Base-by-base conservation (phyloP, 2,113 vertebrate genomes). In the Cinclus cinclus region DNA sequence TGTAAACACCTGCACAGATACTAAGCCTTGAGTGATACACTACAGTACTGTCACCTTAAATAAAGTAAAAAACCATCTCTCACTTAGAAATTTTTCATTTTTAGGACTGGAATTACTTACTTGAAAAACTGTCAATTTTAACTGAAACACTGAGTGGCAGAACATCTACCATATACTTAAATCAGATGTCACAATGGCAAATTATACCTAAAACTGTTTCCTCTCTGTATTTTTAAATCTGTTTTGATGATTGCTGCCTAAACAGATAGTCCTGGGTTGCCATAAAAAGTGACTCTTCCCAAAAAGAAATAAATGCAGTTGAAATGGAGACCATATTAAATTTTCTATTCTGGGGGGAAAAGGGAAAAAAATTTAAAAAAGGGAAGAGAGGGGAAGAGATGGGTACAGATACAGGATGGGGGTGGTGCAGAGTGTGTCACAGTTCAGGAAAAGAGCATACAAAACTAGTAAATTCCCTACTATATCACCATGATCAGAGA, bases 301-400 rank as follows among this genome's bases (percentile, higher is more conserved):
- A 7, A 59, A 30, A 79, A 42, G 5, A 83, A 53, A 13, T 23
- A 33, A 85, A 53, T 10, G 46, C 18, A 20, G 2, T 4, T 70
- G 60, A 58, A 42, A 74, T 2, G 11, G 1, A 50, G 82, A 73
- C 4, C 10, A 41, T 3, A 22, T 17, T 28, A 50, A 50, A 60
- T 33, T 76, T 18, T 1, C 0, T 3, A 30, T 41, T 65, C 18
- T 4, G 33, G 21, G 10, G 0, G 5, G 2, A 6, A 49, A 27
- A 17, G 3, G 1, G 10, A 4, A 4, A 7, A 46, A 39, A 52
- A 33, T 2, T 3, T 14, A 41, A 10, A 8, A 17, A 33, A n/a
- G 21, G 46, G 6, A 52, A 9, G 20, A 39, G 13, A 53, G 17
- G 4, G 16, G 25, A 53, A 47, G 9, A 42, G 42, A 73, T 6